These are phyloP conservation scores for Hippoglossus stenolepis DNA, from an alignment of 2,113 vertebrate genomes.

Conservation along the genomic window DNA sequence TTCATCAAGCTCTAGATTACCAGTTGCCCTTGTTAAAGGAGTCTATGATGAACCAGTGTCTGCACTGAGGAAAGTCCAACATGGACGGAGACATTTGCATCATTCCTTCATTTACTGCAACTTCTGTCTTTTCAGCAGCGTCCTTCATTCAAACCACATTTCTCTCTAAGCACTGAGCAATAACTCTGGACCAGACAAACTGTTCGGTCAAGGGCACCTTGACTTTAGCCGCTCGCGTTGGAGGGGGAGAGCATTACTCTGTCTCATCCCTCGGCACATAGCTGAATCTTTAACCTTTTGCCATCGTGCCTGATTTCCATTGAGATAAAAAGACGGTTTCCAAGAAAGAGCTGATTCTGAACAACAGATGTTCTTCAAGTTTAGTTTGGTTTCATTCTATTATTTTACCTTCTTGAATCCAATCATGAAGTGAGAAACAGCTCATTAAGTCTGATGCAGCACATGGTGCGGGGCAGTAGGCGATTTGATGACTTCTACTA, in stretches of 20 bases:
- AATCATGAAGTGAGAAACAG: not conserved
- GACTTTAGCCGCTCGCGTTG: slow-evolving; percentile 22
- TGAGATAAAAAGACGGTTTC: not conserved
- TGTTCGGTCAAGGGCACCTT: slow-evolving; percentile 48
- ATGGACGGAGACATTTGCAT: too few species aligned
- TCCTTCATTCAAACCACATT: slow-evolving; percentile 1
- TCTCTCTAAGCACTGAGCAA: slow-evolving; percentile 3
- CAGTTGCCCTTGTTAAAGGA: too few species aligned
- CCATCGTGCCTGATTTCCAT: slow-evolving; percentile 3
- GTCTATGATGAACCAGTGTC: too few species aligned
- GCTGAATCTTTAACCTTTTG: slow-evolving; percentile 26
- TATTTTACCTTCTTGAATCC: not conserved
- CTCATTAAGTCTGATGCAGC: not conserved
- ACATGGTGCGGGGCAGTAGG: too few species aligned
- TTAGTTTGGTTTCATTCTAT: not conserved
- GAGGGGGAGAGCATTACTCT: slow-evolving; percentile 20
- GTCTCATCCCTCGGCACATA: slow-evolving; percentile 30
- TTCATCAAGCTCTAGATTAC: too few species aligned
- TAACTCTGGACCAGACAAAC: slow-evolving; percentile 12
- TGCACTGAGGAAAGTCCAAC: too few species aligned
- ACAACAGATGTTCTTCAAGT: not conserved
- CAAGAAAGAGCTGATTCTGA: slow-evolving; percentile 13
- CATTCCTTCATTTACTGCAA: too few species aligned
- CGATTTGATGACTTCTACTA: too few species aligned
- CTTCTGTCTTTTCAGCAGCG: not conserved